phyloP scores from a whole-genome alignment of 2,113 vertebrate genomes.

The Centrocercus urophasianus region DNA sequence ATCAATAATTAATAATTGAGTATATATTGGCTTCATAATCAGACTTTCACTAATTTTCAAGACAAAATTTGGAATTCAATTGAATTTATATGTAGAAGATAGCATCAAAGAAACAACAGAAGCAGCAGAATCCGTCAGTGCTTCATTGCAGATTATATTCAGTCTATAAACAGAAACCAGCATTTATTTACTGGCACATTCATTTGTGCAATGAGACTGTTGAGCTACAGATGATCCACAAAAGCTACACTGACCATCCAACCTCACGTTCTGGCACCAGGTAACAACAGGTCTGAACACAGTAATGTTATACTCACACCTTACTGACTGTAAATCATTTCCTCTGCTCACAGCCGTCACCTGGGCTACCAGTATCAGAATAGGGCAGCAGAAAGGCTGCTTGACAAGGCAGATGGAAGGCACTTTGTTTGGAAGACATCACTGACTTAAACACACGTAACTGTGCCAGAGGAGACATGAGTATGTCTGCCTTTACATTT shows the following conservation, averaged over 20 bases:
- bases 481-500: neutral
- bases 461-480: fast-evolving
- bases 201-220: fast-evolving
- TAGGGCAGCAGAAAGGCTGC: neutral
- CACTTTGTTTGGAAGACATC: neutral
- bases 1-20: neutral
- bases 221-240: fast-evolving
- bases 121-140: neutral
- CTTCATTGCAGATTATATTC: neutral
- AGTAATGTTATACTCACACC: neutral
- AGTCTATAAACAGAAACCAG: neutral
- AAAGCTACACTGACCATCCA: neutral
- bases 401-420: neutral
- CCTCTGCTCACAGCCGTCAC: neutral
- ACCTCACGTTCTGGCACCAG: fast-evolving
- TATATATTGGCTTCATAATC: fast-evolving
- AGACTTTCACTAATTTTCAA: neutral
- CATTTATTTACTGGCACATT: neutral
- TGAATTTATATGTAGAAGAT: neutral
- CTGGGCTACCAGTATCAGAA: neutral
- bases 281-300: too few species aligned
- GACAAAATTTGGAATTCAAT: neutral
- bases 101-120: neutral
- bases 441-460: neutral
- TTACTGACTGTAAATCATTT: neutral